Conservation (phyloP, 2,888 invertebrate species). For the Sesamia inferens region DNA sequence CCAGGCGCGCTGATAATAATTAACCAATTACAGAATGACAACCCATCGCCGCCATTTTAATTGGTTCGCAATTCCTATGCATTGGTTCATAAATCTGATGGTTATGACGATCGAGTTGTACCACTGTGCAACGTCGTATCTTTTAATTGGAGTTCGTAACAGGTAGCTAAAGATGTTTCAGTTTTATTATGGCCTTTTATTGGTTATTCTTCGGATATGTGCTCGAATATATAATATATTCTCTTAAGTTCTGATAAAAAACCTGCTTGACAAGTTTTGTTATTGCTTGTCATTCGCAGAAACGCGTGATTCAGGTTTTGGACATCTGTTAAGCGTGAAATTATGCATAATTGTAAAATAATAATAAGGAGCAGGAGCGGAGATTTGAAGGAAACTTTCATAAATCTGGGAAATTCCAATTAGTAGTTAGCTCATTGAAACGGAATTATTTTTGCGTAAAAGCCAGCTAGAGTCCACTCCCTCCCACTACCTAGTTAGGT, state of each 20-base stretch:
- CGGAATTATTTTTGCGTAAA: neutral
- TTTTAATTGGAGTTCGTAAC: constrained; percentile 61
- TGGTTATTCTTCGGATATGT: constrained; percentile 41
- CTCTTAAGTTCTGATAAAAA: constrained; percentile 16
- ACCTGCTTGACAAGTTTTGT: constrained; percentile 7
- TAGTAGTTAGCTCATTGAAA: neutral
- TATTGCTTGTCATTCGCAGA: neutral
- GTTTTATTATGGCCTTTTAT: constrained; percentile 53
- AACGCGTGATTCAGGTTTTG: neutral
- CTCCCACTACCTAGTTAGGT: too few species aligned
- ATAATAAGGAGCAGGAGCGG: neutral
- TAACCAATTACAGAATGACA: constrained; percentile 89
- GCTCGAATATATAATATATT: constrained; percentile 7
- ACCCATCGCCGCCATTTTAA: constrained; percentile 87
- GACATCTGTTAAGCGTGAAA: constrained; percentile 1
- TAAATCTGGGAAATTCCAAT: neutral
- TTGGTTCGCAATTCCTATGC: constrained; percentile 82
- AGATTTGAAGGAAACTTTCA: neutral
- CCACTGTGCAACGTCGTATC: constrained; percentile 59
- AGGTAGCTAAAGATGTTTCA: constrained; percentile 54
- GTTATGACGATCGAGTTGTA: constrained; percentile 61
- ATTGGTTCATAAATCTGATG: constrained; percentile 76
- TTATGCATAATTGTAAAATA: constrained; percentile 2
- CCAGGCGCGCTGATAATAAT: constrained; percentile 85
- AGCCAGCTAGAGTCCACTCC: too few species aligned